These are phyloP conservation scores for Drosophila antonietae DNA, from an alignment of 2,888 invertebrate species.

Conservation along the genomic window DNA sequence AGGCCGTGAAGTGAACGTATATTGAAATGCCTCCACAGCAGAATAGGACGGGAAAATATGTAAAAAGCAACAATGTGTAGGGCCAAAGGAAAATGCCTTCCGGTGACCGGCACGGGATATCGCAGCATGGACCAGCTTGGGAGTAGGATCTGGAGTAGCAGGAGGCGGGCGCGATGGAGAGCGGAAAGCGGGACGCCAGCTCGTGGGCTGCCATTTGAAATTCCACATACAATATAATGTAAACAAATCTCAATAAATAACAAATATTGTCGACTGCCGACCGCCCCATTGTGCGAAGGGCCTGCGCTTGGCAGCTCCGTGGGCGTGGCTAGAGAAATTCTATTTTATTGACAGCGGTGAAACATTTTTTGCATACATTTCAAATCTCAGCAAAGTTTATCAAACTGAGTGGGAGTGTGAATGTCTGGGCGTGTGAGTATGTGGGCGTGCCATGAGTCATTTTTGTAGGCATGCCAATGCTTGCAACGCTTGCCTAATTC, in stretches of 20 bases:
- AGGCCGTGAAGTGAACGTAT: conserved; percentile 40
- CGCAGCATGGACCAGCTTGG: not conserved
- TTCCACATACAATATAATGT: conserved; percentile 53
- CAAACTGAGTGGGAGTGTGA: not conserved
- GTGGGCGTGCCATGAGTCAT: conserved; percentile 9
- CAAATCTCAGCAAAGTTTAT: conserved; percentile 49
- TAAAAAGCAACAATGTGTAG: conserved; percentile 25
- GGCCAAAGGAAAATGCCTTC: conserved; percentile 11
- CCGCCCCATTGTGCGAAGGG: conserved; percentile 23
- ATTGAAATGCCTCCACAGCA: conserved; percentile 54
- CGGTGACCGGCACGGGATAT: conserved; percentile 33
- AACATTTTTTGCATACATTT: conserved; percentile 67
- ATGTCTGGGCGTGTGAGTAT: not conserved
- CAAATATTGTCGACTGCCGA: conserved; percentile 48
- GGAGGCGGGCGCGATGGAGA: not conserved
- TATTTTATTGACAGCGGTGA: conserved; percentile 69
- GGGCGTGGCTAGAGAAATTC: conserved; percentile 55
- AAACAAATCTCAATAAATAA: conserved; percentile 73
- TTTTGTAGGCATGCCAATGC: conserved; percentile 14
- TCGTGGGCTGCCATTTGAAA: conserved; percentile 27
- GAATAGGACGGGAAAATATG: conserved; percentile 29
- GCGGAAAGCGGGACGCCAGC: not conserved
- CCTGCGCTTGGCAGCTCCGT: conserved; percentile 30
- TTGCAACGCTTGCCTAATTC: conserved; percentile 59
- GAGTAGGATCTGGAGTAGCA: not conserved